Evolutionary conservation across 2,113 vertebrate genomes (phyloP).

Genomic region (Scortum barcoo): DNA sequence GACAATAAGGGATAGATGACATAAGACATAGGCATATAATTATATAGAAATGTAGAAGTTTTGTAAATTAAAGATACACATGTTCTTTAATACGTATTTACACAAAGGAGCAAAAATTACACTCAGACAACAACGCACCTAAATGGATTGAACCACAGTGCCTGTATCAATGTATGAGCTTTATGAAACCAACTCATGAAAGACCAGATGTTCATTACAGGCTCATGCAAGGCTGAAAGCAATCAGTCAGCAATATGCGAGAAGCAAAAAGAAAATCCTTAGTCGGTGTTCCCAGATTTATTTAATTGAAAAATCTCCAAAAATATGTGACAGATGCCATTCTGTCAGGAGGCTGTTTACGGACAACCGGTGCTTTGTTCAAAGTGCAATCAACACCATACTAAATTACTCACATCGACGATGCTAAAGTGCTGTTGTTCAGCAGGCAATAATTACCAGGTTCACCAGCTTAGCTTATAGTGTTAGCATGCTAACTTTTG

Average conservation of each 20-base stretch:
- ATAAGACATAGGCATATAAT: background rate
- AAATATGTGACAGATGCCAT: background rate
- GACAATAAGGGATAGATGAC: too few species aligned
- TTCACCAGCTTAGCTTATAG: background rate
- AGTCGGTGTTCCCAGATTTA: background rate
- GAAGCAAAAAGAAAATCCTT: too few species aligned
- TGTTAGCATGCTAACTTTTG: background rate
- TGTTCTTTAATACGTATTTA: constrained; percentile 3
- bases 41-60: background rate
- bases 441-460: background rate
- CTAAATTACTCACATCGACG: background rate
- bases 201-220: too few species aligned
- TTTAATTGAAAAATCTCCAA: background rate
- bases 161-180: background rate
- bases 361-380: background rate
- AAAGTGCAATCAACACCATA: too few species aligned
- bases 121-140: background rate
- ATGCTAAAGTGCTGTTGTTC: background rate
- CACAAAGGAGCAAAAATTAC: background rate
- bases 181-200: too few species aligned
- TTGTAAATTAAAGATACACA: too few species aligned
- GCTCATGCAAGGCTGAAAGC: too few species aligned
- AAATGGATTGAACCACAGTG: background rate
- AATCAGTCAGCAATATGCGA: too few species aligned
- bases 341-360: background rate